Evolutionary conservation across 2,113 vertebrate genomes (phyloP).

Genomic region (Prunella himalayana): DNA sequence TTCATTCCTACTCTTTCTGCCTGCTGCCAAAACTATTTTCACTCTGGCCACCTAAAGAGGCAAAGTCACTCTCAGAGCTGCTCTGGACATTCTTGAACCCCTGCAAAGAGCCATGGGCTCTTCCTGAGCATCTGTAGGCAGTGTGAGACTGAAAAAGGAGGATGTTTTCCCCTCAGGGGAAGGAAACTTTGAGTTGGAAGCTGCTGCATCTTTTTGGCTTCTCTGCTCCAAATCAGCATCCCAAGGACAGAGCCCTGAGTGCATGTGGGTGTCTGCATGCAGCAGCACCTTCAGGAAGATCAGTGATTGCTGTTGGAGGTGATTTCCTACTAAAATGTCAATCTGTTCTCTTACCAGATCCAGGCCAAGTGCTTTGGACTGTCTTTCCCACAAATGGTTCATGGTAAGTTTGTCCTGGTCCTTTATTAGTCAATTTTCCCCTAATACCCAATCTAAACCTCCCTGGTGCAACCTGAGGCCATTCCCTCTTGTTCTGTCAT

Average conservation of each 20-base stretch:
- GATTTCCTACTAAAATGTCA: neutral
- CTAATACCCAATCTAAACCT: neutral
- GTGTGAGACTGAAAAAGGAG: neutral
- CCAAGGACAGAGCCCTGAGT: neutral
- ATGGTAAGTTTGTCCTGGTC: conserved; percentile 20
- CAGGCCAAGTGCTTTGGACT: conserved; percentile 49
- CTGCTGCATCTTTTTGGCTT: neutral
- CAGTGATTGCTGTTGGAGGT: neutral
- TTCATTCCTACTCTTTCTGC: neutral
- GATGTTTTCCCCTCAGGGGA: neutral
- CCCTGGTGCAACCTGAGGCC: neutral
- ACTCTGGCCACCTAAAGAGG: neutral
- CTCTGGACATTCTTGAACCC: neutral
- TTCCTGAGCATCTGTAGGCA: neutral
- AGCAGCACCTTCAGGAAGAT: neutral
- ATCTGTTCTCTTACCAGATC: conserved; percentile 13
- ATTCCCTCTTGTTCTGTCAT: neutral
- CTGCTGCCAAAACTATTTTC: neutral
- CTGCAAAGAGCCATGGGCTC: neutral
- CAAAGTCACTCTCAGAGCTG: neutral
- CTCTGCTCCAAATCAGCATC: neutral
- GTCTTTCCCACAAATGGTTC: conserved; percentile 65
- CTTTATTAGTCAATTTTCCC: neutral
- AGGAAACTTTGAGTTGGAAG: neutral
- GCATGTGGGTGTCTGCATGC: fast-evolving